Percentiles rank a stretch among this genome's conserved stretches.
These are phyloP conservation scores for Sinella curviseta DNA, from an alignment of 1,140 invertebrate species.

Conservation along the genomic window DNA sequence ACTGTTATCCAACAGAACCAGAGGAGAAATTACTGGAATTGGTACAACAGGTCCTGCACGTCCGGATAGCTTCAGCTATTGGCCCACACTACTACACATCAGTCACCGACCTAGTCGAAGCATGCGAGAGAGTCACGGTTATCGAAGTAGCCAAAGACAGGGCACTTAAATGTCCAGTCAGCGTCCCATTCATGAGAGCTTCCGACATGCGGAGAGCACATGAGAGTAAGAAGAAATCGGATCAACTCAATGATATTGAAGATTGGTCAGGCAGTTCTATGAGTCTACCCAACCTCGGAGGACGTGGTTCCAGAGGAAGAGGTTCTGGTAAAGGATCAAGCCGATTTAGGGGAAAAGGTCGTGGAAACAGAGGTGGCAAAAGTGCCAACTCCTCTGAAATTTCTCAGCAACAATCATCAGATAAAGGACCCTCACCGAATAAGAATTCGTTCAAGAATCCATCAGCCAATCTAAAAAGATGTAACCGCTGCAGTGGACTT, in stretches of 20 bases:
- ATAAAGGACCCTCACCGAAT: background rate
- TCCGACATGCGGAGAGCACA: background rate
- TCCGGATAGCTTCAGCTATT: too few relatives aligned
- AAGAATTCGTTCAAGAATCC: background rate
- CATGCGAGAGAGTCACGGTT: too few relatives aligned
- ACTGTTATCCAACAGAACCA: too few relatives aligned
- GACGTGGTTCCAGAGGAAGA: background rate
- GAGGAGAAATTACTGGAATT: too few relatives aligned
- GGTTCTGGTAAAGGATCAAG: background rate
- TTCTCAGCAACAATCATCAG: too few relatives aligned
- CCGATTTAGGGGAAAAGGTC: background rate
- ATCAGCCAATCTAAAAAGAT: background rate
- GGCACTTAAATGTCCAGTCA: background rate
- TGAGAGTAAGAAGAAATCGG: background rate
- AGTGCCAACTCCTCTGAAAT: background rate
- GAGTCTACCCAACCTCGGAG: background rate
- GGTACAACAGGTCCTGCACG: too few relatives aligned
- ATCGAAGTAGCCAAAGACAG: background rate
- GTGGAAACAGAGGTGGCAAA: too few relatives aligned
- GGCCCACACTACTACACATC: too few relatives aligned
- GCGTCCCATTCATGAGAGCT: background rate
- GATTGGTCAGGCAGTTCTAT: background rate
- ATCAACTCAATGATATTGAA: too few relatives aligned
- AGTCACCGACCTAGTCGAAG: too few relatives aligned
- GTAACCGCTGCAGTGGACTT: background rate